These are phyloP conservation scores for Mesaphorura yosii DNA, from an alignment of 1,140 invertebrate species.

Conservation along the genomic window DNA sequence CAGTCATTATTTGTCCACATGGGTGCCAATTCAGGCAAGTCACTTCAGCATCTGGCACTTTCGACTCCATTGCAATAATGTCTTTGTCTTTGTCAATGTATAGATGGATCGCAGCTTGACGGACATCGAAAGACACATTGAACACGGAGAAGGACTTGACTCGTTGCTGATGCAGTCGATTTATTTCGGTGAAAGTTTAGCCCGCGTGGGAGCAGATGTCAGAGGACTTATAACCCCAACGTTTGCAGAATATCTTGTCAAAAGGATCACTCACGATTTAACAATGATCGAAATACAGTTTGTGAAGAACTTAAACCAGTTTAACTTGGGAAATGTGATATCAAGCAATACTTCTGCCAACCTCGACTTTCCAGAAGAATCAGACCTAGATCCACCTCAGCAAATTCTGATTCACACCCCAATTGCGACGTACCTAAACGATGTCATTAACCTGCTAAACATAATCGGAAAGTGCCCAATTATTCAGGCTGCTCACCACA, in stretches of 20 bases:
- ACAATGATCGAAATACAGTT: slow-evolving; percentile 27
- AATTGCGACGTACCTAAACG: slow-evolving; percentile 26
- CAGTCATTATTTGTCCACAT: slow-evolving; percentile 28
- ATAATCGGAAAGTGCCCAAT: slow-evolving; percentile 26
- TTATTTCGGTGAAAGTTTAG: slow-evolving; percentile 31
- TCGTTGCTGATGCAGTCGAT: slow-evolving; percentile 23
- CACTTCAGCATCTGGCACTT: too few species aligned
- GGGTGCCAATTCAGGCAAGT: slow-evolving; percentile 23
- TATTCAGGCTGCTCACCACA: slow-evolving; percentile 11
- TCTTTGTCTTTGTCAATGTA: too few species aligned
- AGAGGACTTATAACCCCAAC: slow-evolving; percentile 24
- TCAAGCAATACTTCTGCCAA: slow-evolving; percentile 8
- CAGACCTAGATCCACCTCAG: slow-evolving; percentile 24
- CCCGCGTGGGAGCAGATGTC: slow-evolving; percentile 29
- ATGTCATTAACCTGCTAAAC: slow-evolving; percentile 23
- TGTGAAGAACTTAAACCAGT: slow-evolving; percentile 24
- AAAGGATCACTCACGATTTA: slow-evolving; percentile 21
- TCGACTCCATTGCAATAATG: too few species aligned
- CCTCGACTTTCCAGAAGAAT: slow-evolving; percentile 15
- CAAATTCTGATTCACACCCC: slow-evolving; percentile 23
- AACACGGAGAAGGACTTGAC: slow-evolving; percentile 25
- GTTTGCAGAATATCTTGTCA: slow-evolving; percentile 22
- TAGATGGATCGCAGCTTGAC: slow-evolving; percentile 22
- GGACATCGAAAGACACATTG: slow-evolving; percentile 27
- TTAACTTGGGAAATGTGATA: slow-evolving; percentile 19